These are phyloP conservation scores for Notospermus geniculatus DNA, from an alignment of 1,140 invertebrate genomes.

Conservation along the genomic window DNA sequence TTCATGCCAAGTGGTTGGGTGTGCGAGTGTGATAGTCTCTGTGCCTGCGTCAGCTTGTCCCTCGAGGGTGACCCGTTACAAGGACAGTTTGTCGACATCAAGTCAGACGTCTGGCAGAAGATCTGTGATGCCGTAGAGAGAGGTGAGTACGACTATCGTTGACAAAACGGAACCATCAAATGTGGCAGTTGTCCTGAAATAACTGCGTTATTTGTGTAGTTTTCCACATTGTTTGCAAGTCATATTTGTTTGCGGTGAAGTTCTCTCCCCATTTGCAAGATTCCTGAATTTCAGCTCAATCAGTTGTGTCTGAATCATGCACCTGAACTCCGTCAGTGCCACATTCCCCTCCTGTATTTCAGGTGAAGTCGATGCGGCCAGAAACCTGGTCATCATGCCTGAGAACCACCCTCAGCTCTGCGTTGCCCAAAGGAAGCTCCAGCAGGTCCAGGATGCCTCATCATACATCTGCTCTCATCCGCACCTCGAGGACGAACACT, in stretches of 20 bases:
- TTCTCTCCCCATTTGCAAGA: too few species aligned
- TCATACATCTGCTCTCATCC: conserved; percentile 30
- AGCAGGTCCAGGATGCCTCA: conserved; percentile 23
- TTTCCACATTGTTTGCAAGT: too few species aligned
- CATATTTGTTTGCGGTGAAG: too few species aligned
- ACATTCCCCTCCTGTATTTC: not conserved
- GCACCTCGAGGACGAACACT: conserved; percentile 17
- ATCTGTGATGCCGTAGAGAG: too few species aligned
- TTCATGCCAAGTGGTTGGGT: conserved; percentile 23
- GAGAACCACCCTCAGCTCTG: conserved; percentile 36
- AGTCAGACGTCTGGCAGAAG: conserved; percentile 2
- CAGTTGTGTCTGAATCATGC: too few species aligned
- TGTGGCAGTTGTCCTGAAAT: too few species aligned
- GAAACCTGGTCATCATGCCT: conserved; percentile 26
- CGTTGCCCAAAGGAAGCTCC: conserved; percentile 30
- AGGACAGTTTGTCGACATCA: not conserved
- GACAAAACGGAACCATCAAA: too few species aligned
- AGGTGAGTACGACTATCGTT: too few species aligned
- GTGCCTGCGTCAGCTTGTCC: conserved; percentile 2
- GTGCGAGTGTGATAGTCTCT: conserved; percentile 4
- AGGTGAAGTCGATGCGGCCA: not conserved
- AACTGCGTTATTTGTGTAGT: too few species aligned
- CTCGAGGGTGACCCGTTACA: not conserved
- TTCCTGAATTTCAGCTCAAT: too few species aligned
- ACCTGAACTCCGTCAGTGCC: too few species aligned